Conservation (phyloP, 1,140 invertebrate genomes). For the Doryteuthis pealeii region DNA sequence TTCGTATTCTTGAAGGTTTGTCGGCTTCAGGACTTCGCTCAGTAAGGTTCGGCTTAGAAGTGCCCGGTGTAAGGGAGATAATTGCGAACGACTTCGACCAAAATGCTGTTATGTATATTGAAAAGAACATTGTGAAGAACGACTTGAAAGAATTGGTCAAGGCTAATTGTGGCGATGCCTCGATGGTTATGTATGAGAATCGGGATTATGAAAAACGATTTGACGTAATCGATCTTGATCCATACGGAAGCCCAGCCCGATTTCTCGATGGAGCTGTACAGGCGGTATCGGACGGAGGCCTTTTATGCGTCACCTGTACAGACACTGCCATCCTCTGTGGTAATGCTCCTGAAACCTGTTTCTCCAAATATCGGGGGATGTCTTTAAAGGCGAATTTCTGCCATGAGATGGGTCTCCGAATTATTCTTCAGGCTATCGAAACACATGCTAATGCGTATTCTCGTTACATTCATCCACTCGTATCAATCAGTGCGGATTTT, state of each 20-base stretch:
- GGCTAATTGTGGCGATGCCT: conserved; percentile 60
- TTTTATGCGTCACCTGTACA: conserved; percentile 93
- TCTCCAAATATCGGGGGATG: conserved; percentile 90
- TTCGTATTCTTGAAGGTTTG: conserved; percentile 83
- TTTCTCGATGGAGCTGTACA: conserved; percentile 92
- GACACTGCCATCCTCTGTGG: conserved; percentile 97
- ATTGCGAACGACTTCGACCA: conserved; percentile 93
- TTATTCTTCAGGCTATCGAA: conserved; percentile 88
- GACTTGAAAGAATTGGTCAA: conserved; percentile 74
- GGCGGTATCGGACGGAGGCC: conserved; percentile 59
- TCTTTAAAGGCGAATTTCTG: conserved; percentile 84
- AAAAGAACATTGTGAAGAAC: conserved; percentile 80
- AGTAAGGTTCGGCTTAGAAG: conserved; percentile 94
- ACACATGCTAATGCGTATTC: conserved; percentile 89
- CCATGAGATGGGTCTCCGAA: conserved; percentile 95
- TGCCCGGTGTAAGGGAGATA: conserved; percentile 78
- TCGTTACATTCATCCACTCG: conserved; percentile 85
- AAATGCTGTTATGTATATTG: conserved; percentile 83
- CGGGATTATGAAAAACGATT: conserved; percentile 71
- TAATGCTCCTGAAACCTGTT: conserved; percentile 91
- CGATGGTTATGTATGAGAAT: conserved; percentile 67
- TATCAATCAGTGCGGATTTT: conserved; percentile 94
- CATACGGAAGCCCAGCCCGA: conserved; percentile 91
- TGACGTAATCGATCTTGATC: conserved; percentile 93
- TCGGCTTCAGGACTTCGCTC: conserved; percentile 93